Conservation (phyloP, 2,797 vertebrate species). For the Uromys caudimaculatus region DNA sequence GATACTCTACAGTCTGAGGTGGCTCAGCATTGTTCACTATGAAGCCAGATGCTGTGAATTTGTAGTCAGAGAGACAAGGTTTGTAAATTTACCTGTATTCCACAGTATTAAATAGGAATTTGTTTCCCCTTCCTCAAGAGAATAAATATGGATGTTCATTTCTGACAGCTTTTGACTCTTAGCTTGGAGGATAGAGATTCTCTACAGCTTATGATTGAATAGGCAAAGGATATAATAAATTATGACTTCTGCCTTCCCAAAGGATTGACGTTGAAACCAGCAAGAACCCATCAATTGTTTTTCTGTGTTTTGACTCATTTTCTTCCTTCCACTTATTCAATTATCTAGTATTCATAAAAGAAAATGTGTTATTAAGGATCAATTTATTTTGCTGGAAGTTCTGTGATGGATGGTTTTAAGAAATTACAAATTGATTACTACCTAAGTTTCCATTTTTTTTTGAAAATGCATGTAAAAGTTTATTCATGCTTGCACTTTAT, state of each 20-base stretch:
- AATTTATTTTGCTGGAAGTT: not conserved
- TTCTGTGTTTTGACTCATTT: slow-evolving; percentile 40
- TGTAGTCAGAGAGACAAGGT: not conserved
- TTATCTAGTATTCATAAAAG: not conserved
- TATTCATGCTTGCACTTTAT: not conserved
- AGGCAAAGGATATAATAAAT: not conserved
- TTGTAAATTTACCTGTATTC: not conserved
- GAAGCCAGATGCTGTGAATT: not conserved
- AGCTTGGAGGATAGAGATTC: not conserved
- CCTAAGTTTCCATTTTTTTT: not conserved
- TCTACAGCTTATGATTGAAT: not conserved
- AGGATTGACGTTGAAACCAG: not conserved
- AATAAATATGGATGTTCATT: not conserved
- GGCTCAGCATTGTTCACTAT: not conserved
- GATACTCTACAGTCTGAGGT: not conserved
- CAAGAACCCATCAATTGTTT: not conserved
- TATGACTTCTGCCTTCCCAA: not conserved
- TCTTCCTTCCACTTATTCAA: not conserved
- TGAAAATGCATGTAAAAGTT: not conserved
- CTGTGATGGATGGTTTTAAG: not conserved
- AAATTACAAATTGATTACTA: slow-evolving; percentile 43
- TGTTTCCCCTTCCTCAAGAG: not conserved
- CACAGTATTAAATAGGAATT: not conserved
- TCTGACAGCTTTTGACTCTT: not conserved
- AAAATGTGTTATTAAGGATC: not conserved